Percentiles rank a stretch among this genome's conserved stretches.
Conservation (phyloP, 2,888 invertebrate species). For the Plebejus argus region DNA sequence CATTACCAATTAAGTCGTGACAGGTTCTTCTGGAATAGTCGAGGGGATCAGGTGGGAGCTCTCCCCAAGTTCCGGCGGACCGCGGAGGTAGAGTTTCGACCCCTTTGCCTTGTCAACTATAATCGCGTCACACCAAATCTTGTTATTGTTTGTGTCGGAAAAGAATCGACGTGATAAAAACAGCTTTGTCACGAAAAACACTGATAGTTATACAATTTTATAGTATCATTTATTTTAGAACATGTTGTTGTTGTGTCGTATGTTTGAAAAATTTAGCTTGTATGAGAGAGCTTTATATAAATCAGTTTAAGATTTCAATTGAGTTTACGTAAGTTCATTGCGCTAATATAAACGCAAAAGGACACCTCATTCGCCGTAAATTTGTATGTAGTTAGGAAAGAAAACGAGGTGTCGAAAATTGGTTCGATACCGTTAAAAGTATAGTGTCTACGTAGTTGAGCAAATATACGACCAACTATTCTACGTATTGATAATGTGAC, state of each 20-base stretch:
- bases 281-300: too few relatives aligned
- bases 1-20: background rate
- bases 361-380: background rate
- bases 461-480: conserved; percentile 25
- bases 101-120: background rate
- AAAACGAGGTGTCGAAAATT: conserved; percentile 12
- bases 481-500: conserved; percentile 32
- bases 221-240: too few relatives aligned
- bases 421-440: conserved; percentile 25
- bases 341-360: background rate
- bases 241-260: too few relatives aligned
- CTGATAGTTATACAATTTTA: too few relatives aligned
- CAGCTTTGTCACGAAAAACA: too few relatives aligned
- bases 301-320: background rate
- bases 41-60: background rate
- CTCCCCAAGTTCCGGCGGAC: background rate
- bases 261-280: too few relatives aligned
- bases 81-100: background rate
- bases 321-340: background rate
- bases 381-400: conserved; percentile 16
- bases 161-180: background rate
- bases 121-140: background rate
- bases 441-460: conserved; percentile 23
- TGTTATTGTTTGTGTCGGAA: background rate
- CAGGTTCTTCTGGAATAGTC: background rate